phyloP scores from a whole-genome alignment of 2,888 invertebrate species.

The Pseudococcus jackbeardsleyi region DNA sequence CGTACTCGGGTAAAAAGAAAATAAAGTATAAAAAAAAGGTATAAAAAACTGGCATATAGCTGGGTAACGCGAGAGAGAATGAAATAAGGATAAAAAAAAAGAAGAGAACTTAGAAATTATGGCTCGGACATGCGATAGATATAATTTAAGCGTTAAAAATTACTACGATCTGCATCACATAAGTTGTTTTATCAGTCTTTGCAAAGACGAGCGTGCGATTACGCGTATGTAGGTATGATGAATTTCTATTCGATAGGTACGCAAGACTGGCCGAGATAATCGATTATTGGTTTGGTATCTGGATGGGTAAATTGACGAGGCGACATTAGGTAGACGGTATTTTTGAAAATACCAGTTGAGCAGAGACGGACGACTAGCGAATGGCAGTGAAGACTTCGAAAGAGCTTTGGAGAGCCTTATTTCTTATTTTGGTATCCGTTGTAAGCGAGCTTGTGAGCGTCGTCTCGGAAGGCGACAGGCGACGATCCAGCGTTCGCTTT shows the following conservation, averaged over 20 bases:
- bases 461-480: constrained; percentile 66
- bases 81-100: not conserved
- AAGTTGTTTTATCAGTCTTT: not conserved
- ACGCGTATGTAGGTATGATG: not conserved
- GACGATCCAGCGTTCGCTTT: constrained; percentile 56
- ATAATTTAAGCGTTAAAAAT: constrained; percentile 43
- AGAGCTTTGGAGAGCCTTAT: not conserved
- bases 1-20: not conserved
- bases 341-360: not conserved
- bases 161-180: not conserved
- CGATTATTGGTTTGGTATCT: not conserved
- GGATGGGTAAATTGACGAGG: not conserved
- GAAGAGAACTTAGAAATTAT: constrained; percentile 5
- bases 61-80: not conserved
- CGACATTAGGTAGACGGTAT: not conserved
- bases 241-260: not conserved
- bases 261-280: not conserved
- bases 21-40: not conserved
- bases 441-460: constrained; percentile 67
- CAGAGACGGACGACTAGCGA: not conserved
- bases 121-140: constrained; percentile 2
- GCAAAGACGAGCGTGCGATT: not conserved
- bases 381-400: not conserved
- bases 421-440: constrained; percentile 65
- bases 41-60: not conserved